Base-by-base conservation (phyloP, 1,140 invertebrate species). In the Aphelenchoides avenae region DNA sequence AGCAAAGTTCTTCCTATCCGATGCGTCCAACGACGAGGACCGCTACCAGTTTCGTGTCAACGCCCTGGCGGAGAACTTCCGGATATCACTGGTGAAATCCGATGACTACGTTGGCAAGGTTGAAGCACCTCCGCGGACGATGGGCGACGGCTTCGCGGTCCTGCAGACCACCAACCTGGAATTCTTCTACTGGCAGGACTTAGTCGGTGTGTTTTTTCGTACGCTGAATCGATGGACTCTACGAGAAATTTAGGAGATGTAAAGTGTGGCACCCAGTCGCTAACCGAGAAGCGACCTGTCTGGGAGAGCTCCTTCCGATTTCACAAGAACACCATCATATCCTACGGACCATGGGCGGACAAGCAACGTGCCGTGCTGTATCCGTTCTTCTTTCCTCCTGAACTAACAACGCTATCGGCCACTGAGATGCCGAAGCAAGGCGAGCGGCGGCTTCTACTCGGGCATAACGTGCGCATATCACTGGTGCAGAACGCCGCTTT, bases 331-430 rank as follows among this genome's bases (percentile, higher is more conserved):
- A 97, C 93, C 36, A 89, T 96, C 76, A 91, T 96, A 67, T 93
- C 90, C 78, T 96, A 95, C 73, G 93, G 93, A 1, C 92, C 94
- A 3, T 98, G 92, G 92, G 91, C 91, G 40, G 93, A 97, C 78
- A 82, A 91, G 37, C 93, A 97, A 78, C 83, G 92, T 54, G 91
- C 95, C 78, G 86, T 91, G 79, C 79, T 97, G 15, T 96, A 89
- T 78, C 91, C 87, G 80, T 94, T 96, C 77, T 98, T 98, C 77
- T 95, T 89, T 77, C 92, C 93, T 3, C 86, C 87, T 55, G 87
- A 90, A 78, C 90, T 31, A n/a, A n/a, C n/a, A n/a, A 87, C 68
- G 60, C 37, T 50, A 55, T 42, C 54, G 53, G 44, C 66, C 2
- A 77, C 74, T 11, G 61, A 59, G 30, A 53, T 75, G 68, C 74